Evolutionary conservation across 2,113 vertebrate species (phyloP), one percentile per base, ranked within the genome.

Genomic region (Pedetes capensis): DNA sequence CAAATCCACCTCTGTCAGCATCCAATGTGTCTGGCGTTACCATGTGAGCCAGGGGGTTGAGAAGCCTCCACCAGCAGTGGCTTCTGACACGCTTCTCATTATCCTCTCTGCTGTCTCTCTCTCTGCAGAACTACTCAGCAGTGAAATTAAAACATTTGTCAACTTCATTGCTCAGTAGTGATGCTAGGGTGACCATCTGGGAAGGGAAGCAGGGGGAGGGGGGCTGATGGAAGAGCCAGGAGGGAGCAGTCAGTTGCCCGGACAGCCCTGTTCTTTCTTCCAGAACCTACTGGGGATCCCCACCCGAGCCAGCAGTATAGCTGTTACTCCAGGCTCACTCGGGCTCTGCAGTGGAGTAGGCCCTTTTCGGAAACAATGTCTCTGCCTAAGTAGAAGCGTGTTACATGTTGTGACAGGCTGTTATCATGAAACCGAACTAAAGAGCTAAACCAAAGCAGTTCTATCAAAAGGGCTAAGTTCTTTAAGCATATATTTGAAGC

Each of bases 101-200:
- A 96, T 89, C 95, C 79, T 89, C 85, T 84, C 95, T 75, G 72
- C 95, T 82, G 51, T 95, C 74, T 95, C 74, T 82, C 90, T 83
- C 79, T 97, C 86, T 80, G 92, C 85, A 88, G 90, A 97, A 96
- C 96, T 95, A 91, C 81, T 97, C 96, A 96, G 96, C 97, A 57
- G 97, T 97, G 97, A 97, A 97, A 97, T 97, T 95, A 97, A 96
- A 97, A 97, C 97, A 97, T 97, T 96, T 97, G 97, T 97, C 97
- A 97, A 97, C 97, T 96, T 93, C 95, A 47, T 10, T 87, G 97
- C 97, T 96, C 94, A 92, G 96, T 92, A 89, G 97, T 92, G 95
- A 92, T 27, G 63, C 95, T 53, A 92, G 74, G 94, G 87, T 92
- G 92, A 90, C 97, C 97, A 97, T 96, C 97, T 97, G 97, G 96